Evolutionary conservation across 2,888 invertebrate species (phyloP).

Genomic region (Himalopsyche kuldschensis): DNA sequence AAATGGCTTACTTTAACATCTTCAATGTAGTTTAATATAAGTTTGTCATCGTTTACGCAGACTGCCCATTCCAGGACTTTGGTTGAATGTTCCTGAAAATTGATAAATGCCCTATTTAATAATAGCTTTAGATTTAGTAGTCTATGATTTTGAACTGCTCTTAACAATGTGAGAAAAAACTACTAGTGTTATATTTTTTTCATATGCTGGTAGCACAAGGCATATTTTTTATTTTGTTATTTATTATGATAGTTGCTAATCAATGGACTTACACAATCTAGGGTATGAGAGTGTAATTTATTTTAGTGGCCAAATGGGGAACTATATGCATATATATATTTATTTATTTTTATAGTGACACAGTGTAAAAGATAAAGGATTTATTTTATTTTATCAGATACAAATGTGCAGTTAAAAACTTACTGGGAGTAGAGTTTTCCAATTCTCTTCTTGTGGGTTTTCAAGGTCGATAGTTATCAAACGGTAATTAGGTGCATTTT

Average conservation of each 20-base stretch:
- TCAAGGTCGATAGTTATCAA: constrained; percentile 81
- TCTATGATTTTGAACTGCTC: no score
- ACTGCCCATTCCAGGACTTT: constrained; percentile 90
- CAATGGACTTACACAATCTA: no score
- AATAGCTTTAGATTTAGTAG: no score
- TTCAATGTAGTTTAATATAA: constrained; percentile 85
- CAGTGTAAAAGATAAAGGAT: neutral
- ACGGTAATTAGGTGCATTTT: constrained; percentile 89
- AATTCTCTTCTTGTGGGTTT: constrained; percentile 72
- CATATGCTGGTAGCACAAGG: no score
- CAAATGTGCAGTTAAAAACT: constrained; percentile 39
- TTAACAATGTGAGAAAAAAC: no score
- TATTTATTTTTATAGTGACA: no score
- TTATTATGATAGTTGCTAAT: no score
- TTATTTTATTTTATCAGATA: neutral
- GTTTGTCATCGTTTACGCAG: constrained; percentile 81
- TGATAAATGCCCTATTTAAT: neutral
- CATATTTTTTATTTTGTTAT: no score
- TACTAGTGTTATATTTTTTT: no score
- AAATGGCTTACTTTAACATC: constrained; percentile 85
- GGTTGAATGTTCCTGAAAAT: constrained; percentile 68
- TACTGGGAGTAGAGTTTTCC: constrained; percentile 77
- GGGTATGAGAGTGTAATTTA: neutral
- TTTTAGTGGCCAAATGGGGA: no score
- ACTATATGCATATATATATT: no score